phyloP scores from a whole-genome alignment of 2,797 vertebrate genomes.

The Semaprochilodus insignis region DNA sequence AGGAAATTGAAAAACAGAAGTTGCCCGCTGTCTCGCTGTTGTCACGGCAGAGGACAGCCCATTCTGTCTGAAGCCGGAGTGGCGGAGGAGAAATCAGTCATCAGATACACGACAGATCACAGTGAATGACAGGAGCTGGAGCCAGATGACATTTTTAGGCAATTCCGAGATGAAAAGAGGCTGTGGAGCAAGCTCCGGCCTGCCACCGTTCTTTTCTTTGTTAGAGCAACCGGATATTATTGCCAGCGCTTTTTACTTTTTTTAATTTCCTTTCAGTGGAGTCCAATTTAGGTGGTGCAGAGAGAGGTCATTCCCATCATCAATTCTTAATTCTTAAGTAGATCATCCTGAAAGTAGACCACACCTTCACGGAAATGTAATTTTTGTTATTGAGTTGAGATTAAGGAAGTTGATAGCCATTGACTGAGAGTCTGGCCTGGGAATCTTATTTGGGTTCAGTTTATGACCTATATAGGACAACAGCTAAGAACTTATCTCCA shows the following conservation, averaged over 20 bases:
- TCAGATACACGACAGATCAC: neutral
- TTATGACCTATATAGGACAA: neutral
- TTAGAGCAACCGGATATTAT: neutral
- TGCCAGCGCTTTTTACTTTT: neutral
- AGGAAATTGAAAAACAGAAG: constrained; percentile 22
- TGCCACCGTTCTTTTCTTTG: neutral
- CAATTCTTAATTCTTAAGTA: neutral
- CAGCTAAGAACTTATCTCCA: no score
- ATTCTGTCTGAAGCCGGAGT: constrained; percentile 14
- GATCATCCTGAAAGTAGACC: neutral
- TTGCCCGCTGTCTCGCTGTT: neutral
- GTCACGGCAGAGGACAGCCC: neutral
- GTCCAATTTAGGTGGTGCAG: neutral
- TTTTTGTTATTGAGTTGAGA: neutral
- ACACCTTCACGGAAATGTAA: neutral
- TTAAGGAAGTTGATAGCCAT: neutral
- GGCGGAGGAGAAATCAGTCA: neutral
- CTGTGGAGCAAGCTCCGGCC: neutral
- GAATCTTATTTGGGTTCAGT: neutral
- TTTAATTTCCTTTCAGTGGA: neutral
- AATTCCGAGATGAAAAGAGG: constrained; percentile 17
- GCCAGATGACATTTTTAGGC: constrained; percentile 20
- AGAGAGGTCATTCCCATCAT: neutral
- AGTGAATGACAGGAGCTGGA: neutral
- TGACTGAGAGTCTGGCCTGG: neutral